phyloP scores from a whole-genome alignment of 37 sponge, comb jelly and placozoan species.

The Aphrocallistes beatrix region DNA sequence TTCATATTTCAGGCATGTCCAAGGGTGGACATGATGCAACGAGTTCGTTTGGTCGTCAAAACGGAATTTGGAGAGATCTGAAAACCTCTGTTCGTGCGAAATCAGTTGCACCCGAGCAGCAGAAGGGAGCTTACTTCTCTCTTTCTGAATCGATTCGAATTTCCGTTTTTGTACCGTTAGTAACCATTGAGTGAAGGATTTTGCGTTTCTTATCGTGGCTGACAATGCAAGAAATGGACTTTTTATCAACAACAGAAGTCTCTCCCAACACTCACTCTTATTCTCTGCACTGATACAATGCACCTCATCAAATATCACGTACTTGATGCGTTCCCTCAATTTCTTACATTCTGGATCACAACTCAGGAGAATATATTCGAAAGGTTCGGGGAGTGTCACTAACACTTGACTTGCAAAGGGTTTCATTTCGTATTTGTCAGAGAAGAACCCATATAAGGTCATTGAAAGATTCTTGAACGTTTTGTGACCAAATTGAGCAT shows the following conservation, averaged over 20 bases:
- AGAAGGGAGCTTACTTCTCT: neutral
- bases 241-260: neutral
- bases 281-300: slow-evolving; percentile 11
- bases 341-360: neutral
- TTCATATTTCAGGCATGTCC: slow-evolving; percentile 4
- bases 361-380: neutral
- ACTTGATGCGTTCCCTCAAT: neutral
- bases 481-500: slow-evolving; percentile 11
- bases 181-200: neutral
- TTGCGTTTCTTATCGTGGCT: neutral
- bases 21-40: neutral
- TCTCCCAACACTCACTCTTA: slow-evolving; percentile 17
- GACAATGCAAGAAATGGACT: neutral
- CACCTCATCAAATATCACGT: neutral
- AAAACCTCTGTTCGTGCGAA: slow-evolving; percentile 15
- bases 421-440: neutral
- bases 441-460: neutral
- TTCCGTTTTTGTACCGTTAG: neutral
- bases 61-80: slow-evolving; percentile 17
- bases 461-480: neutral
- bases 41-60: slow-evolving; percentile 15
- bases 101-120: neutral
- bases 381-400: neutral
- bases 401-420: neutral
- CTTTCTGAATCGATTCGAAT: neutral